Evolutionary conservation across 2,113 vertebrate species (phyloP), one percentile per base, ranked within the genome.

Genomic region (Nibea albiflora): DNA sequence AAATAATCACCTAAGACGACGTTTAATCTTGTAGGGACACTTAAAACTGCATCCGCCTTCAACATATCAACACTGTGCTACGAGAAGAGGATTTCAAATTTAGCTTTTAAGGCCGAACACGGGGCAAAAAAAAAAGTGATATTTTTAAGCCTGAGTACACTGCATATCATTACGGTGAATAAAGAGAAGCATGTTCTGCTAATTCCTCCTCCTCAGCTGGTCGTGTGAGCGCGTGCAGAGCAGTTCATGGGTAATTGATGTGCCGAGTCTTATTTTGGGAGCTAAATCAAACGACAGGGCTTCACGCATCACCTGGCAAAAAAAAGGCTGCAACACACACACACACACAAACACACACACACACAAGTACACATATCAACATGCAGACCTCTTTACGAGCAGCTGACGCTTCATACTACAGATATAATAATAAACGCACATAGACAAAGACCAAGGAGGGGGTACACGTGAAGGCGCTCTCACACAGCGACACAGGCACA

Each of bases 201-300:
- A 50, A 86, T 88, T 85, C 83, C 70, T 75, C 74, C 73, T 75
- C 70, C 77, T 72, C 35, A 3, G 44, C 65, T 1, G 72, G 66
- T 80, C 61, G 20, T 83, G 75, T 63, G 83, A 92, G 62, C 75
- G 62, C 56, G 42, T 86, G 85, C 86, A 85, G 87, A 88, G 67
- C 54, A 44, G 81, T 72, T 92, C 87, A 93, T 94, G 91, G 90
- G 93, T 94, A 92, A 95, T 95, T 94, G 85, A 93, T 95, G 90
- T 73, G 73, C 56, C 31, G 42, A 81, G 87, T 92, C 84, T 93
- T 94, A 92, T 94, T 94, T 93, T 92, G 84, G 89, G 84, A 91
- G 78, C 73, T 6, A 77, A 83, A 74, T 86, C 76, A 92, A 94
- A 89, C 28, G 68, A 78, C 70, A 53, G 72, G 62, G 85, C 56